These are phyloP conservation scores for Atractosteus spatula DNA, from an alignment of 2,113 vertebrate genomes.

Conservation along the genomic window DNA sequence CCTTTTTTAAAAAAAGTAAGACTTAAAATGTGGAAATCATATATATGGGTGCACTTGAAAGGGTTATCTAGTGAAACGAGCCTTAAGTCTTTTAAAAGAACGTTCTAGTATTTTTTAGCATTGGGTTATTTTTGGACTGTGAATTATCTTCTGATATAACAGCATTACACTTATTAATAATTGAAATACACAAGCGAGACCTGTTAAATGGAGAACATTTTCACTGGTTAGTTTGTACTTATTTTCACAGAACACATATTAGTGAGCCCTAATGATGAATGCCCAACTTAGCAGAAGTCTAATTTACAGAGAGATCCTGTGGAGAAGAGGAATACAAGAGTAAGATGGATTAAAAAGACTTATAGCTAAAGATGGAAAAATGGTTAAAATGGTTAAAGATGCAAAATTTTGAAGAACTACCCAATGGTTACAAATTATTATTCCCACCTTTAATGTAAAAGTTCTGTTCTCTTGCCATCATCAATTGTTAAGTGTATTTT, in stretches of 20 bases:
- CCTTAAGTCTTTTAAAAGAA: too few relatives aligned
- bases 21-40: too few relatives aligned
- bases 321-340: slow-evolving; percentile 35
- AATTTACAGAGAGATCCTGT: slow-evolving; percentile 33
- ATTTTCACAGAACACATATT: slow-evolving; percentile 7
- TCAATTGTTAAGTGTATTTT: slow-evolving; percentile 58
- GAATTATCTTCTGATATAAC: too few relatives aligned
- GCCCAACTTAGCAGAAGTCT: slow-evolving; percentile 29
- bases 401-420: slow-evolving; percentile 65
- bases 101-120: too few relatives aligned
- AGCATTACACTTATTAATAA: neutral
- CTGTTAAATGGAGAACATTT: neutral
- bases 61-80: too few relatives aligned
- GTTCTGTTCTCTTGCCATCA: slow-evolving; percentile 53
- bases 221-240: slow-evolving; percentile 6
- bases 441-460: slow-evolving; percentile 50
- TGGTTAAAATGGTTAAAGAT: slow-evolving; percentile 45
- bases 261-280: slow-evolving; percentile 32
- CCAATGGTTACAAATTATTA: slow-evolving; percentile 55
- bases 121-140: too few relatives aligned
- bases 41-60: too few relatives aligned
- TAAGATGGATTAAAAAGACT: slow-evolving; percentile 22
- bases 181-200: neutral
- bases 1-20: too few relatives aligned
- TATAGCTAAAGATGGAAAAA: slow-evolving; percentile 23